A percentile compares a stretch with the other conserved stretches of the same genome.
phyloP scores from a whole-genome alignment of 2,113 vertebrate genomes.

The Ellobius talpinus region DNA sequence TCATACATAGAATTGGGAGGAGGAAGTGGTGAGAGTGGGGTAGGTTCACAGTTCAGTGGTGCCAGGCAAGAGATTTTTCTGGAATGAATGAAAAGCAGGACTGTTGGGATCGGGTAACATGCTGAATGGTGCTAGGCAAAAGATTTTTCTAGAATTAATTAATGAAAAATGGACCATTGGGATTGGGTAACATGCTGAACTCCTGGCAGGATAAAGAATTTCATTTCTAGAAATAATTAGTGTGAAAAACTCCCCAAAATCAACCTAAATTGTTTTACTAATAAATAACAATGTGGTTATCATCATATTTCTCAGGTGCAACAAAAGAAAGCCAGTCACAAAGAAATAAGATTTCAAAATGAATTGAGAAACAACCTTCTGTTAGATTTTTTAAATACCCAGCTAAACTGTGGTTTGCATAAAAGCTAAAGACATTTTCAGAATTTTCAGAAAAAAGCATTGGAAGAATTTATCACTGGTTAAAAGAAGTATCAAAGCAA shows the following conservation, averaged over 20 bases:
- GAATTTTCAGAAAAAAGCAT: not conserved
- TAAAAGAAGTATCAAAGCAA: not conserved
- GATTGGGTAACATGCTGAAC: not conserved
- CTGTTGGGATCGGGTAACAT: not conserved
- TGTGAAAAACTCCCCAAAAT: not conserved
- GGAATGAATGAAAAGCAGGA: not conserved
- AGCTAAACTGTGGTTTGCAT: constrained; percentile 10
- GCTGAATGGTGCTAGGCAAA: not conserved
- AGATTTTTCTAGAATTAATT: constrained; percentile 18
- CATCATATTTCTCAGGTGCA: not conserved
- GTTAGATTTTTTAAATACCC: constrained; percentile 44
- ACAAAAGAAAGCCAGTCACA: not conserved
- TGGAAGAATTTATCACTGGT: not conserved
- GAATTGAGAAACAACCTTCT: not conserved
- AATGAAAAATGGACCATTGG: not conserved
- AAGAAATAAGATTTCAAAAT: constrained; percentile 13
- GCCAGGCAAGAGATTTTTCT: not conserved
- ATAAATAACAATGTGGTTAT: not conserved
- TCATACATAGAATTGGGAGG: not conserved
- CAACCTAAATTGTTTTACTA: not conserved
- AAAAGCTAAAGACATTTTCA: not conserved
- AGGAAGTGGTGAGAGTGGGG: not conserved
- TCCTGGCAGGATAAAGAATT: not conserved
- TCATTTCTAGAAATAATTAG: not conserved
- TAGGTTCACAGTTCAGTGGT: not conserved